Conservation (phyloP, 2,888 invertebrate species). For the Drosophila neutralis region DNA sequence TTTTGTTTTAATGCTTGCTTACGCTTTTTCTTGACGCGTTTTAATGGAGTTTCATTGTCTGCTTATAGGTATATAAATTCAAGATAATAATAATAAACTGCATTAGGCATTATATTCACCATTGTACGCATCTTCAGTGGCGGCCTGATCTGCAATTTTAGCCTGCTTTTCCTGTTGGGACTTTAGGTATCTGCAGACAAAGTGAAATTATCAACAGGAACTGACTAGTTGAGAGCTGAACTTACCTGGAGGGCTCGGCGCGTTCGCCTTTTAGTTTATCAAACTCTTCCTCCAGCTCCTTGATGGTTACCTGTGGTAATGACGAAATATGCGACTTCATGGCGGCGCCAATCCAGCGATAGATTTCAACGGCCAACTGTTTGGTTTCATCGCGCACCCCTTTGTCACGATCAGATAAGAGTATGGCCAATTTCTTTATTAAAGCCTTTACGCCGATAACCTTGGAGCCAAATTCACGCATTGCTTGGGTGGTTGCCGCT, state of each 20-base stretch:
- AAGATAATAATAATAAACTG: background rate
- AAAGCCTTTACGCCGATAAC: constrained; percentile 94
- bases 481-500: constrained; percentile 89
- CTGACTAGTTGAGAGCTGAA: background rate
- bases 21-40: constrained; percentile 22
- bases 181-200: constrained; percentile 79
- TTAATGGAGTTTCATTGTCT: constrained; percentile 9
- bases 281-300: constrained; percentile 95
- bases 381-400: constrained; percentile 96
- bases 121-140: constrained; percentile 84
- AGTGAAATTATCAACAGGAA: background rate
- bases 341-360: constrained; percentile 93
- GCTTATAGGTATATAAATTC: constrained; percentile 22
- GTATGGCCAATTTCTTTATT: constrained; percentile 93
- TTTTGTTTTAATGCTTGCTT: constrained; percentile 19
- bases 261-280: constrained; percentile 87
- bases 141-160: constrained; percentile 83
- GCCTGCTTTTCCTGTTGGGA: constrained; percentile 85
- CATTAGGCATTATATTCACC: constrained; percentile 63
- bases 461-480: constrained; percentile 96
- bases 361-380: constrained; percentile 95
- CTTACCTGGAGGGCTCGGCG: constrained; percentile 81
- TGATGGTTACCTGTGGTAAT: constrained; percentile 94
- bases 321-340: constrained; percentile 93
- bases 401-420: constrained; percentile 96